Base-by-base conservation (phyloP, 2,113 vertebrate genomes). In the Mus pahari region DNA sequence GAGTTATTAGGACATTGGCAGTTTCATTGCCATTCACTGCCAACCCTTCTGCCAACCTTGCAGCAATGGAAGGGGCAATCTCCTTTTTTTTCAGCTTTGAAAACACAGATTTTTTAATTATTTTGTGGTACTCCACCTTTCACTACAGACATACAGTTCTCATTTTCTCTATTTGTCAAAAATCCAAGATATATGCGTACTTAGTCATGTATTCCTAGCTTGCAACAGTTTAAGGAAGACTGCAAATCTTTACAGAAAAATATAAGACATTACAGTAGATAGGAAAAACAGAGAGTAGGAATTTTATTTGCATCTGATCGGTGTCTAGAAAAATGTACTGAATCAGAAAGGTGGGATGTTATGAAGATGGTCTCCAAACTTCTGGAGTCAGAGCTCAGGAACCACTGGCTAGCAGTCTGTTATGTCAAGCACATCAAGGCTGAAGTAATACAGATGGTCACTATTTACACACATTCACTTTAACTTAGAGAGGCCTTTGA, bases 191-290 rank as follows among this genome's bases (percentile, higher is more conserved):
- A 19, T 10, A 0, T 78, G 42, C 55, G 13, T 60, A n/a, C 62
- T 93, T 79, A 39, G 71, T 93, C 1, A 9, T 68, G 7, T 45
- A 17, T 48, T 86, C 89, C 3, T 58, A 68, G 7, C 1, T 58
- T 39, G 42, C 71, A n/a, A n/a, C 24, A 86, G 50, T 89, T 89
- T 79, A 39, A 88, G 58, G 24, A 95, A 66, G 1, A 4, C 73
- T 77, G 73, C 11, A 53, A 82, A 39, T n/a, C 31, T 88, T 90
- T 77, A 62, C 8, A 66, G 24, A 71, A 92, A 84, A 94, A 77
- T 55, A 77, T n/a, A 84, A 78, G 24, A 92, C 83, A 89, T 87
- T 64, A 86, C 93, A 79, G 86, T 5, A 28, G 36, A 84, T 20
- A 14, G 28, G 26, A 39, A 86, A 91, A 91, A 74, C 0, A 7